Percentiles rank a stretch among this genome's conserved stretches.
phyloP scores from a whole-genome alignment of 2,888 invertebrate species.

The Hydrotaea diabolus region DNA sequence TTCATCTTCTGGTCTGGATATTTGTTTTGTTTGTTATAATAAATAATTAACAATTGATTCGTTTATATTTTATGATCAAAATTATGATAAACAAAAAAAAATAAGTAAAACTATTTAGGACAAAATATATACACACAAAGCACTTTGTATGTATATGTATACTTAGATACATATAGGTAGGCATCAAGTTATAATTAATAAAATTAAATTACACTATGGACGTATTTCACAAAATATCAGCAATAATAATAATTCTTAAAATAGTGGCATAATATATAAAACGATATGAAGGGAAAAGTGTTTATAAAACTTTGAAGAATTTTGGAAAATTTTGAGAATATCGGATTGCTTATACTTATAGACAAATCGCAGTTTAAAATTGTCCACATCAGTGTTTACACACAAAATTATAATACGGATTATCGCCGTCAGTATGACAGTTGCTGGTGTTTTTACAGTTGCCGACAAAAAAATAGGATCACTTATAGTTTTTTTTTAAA shows the following conservation, averaged over 20 bases:
- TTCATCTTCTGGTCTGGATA: neutral
- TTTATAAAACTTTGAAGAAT: constrained; percentile 16
- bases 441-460: no score
- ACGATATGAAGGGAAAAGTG: neutral
- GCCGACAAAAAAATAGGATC: no score
- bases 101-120: constrained; percentile 33
- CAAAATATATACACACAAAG: neutral
- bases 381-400: no score
- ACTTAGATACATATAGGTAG: no score
- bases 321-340: no score
- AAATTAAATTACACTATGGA: constrained; percentile 59
- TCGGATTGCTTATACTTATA: no score
- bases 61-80: constrained; percentile 25
- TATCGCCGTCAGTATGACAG: no score
- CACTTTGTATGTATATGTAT: no score
- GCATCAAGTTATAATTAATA: constrained; percentile 3
- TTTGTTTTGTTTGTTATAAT: constrained; percentile 37
- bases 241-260: neutral
- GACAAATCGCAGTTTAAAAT: no score
- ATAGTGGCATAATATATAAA: neutral
- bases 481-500: no score
- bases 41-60: constrained; percentile 52
- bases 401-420: no score
- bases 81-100: constrained; percentile 44
- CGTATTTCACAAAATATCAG: constrained; percentile 55